phyloP scores from a whole-genome alignment of 2,113 vertebrate species.

The Charina bottae region DNA sequence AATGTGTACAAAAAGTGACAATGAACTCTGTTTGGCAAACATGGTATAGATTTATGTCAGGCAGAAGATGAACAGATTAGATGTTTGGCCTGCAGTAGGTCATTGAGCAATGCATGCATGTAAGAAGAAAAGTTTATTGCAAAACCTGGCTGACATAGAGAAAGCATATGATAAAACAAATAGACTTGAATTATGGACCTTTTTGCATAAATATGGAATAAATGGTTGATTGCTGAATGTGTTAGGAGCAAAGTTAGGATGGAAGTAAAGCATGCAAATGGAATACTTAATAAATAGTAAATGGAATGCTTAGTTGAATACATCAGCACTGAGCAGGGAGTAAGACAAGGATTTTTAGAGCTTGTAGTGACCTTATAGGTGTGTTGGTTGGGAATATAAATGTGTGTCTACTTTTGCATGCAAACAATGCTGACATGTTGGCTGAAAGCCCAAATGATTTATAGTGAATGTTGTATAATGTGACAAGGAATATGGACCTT shows the following conservation, averaged over 20 bases:
- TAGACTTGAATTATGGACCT: background rate
- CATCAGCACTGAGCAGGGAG: background rate
- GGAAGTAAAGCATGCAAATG: background rate
- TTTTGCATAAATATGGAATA: background rate
- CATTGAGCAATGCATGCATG: background rate
- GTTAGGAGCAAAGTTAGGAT: background rate
- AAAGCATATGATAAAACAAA: background rate
- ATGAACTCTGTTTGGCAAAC: background rate
- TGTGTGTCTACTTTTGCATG: background rate
- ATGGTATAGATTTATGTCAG: background rate
- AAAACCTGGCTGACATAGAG: too few relatives aligned
- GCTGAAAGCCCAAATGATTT: background rate
- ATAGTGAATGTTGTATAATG: background rate
- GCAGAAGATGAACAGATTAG: background rate
- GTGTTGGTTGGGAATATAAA: background rate
- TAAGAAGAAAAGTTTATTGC: background rate
- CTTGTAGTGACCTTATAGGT: background rate
- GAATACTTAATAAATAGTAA: background rate
- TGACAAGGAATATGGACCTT: background rate
- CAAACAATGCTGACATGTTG: background rate
- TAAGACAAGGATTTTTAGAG: background rate
- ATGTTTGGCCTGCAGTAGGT: background rate
- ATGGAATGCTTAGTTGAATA: background rate
- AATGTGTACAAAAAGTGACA: background rate
- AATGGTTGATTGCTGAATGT: background rate